A percentile compares a stretch with the other conserved stretches of the same genome.
phyloP scores from a whole-genome alignment of 2,797 vertebrate genomes.

The Kryptopterus vitreolus region DNA sequence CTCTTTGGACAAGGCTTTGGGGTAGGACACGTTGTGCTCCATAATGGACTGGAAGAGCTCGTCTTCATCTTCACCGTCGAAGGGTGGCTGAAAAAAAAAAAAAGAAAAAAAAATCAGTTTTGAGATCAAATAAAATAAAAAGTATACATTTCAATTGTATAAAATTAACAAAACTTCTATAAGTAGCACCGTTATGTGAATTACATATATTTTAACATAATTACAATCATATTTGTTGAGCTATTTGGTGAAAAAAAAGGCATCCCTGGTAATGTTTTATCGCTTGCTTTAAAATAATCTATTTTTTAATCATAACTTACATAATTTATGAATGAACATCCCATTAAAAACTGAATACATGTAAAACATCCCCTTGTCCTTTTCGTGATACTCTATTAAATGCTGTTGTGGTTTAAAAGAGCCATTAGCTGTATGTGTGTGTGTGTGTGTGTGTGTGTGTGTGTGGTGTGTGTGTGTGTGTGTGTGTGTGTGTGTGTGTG shows the following conservation, averaged over 20 bases:
- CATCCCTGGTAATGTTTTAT: not conserved
- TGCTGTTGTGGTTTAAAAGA: not conserved
- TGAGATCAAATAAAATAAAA: not conserved
- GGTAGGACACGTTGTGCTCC: constrained; percentile 94
- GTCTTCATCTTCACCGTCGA: constrained; percentile 94
- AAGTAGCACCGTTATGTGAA: not conserved
- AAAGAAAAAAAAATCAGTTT: not conserved
- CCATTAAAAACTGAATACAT: not conserved
- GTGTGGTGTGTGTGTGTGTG: not conserved
- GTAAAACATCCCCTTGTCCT: not conserved
- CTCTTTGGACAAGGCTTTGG: constrained; percentile 93
- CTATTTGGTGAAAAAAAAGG: not conserved
- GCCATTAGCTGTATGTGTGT: not conserved
- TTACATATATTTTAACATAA: too few species aligned
- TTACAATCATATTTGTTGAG: not conserved
- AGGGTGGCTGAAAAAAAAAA: constrained; percentile 80
- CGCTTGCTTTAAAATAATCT: not conserved
- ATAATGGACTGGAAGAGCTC: constrained; percentile 97
- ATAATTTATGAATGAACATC: not conserved
- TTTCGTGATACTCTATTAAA: not conserved
- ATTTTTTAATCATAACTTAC: not conserved
- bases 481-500: constrained; percentile 8
- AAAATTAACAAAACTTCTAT: not conserved
- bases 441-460: constrained; percentile 6
- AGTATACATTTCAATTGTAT: not conserved